Conservation (phyloP, 2,797 vertebrate species). For the Clarias fuscus region DNA sequence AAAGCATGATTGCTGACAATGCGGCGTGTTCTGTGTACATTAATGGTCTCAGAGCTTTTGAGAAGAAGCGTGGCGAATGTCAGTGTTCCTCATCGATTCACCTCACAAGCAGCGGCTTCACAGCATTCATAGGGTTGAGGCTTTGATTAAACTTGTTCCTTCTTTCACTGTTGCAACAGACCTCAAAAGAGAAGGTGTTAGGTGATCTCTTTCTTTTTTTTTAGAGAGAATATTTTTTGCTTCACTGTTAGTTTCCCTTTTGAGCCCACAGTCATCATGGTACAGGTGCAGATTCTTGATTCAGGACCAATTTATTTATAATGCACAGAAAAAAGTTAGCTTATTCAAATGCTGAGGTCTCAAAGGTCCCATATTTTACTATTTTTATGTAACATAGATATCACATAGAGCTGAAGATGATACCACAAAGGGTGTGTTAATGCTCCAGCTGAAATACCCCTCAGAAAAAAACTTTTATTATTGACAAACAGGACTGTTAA, state of each 20-base stretch:
- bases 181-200: not conserved
- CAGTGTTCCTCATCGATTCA: constrained; percentile 20
- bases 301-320: not conserved
- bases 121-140: not conserved
- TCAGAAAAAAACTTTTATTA: not conserved
- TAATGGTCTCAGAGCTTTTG: constrained; percentile 1
- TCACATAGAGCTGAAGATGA: too few species aligned
- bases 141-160: constrained; percentile 17
- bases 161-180: constrained; percentile 5
- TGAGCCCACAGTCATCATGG: not conserved
- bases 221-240: not conserved
- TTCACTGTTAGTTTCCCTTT: not conserved
- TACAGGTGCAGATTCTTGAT: not conserved
- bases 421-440: too few species aligned
- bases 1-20: not conserved
- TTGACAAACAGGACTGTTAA: not conserved
- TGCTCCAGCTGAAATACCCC: too few species aligned
- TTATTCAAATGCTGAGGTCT: not conserved
- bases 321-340: not conserved
- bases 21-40: not conserved
- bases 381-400: too few species aligned
- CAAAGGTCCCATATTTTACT: not conserved
- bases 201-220: not conserved
- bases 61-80: not conserved
- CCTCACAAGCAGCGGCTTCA: not conserved